These are phyloP conservation scores for Falco novaeseelandiae DNA, from an alignment of 2,797 vertebrate genomes.

Conservation along the genomic window DNA sequence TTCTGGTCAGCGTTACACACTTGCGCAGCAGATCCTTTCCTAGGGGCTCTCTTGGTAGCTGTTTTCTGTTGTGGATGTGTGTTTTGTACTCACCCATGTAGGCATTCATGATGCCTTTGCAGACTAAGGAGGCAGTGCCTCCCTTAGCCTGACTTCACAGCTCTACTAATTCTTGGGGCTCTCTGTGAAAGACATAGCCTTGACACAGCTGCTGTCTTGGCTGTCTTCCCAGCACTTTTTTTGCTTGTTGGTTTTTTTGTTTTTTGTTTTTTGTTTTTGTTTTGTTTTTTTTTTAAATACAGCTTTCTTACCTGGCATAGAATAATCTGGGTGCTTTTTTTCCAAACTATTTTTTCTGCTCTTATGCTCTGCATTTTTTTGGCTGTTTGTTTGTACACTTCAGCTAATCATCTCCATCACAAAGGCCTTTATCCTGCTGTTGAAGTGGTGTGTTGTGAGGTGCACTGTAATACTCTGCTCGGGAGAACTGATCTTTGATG, in stretches of 20 bases:
- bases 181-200: not conserved
- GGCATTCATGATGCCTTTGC: not conserved
- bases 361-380: not conserved
- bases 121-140: not conserved
- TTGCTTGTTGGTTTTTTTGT: too few relatives aligned
- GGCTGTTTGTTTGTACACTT: not conserved
- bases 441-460: not conserved
- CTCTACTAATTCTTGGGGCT: not conserved
- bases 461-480: not conserved
- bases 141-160: not conserved
- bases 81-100: fast-evolving
- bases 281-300: too few relatives aligned
- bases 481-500: not conserved
- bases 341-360: not conserved
- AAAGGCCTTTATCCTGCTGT: not conserved
- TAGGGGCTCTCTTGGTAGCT: not conserved
- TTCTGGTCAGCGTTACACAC: not conserved
- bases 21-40: not conserved
- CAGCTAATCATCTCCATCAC: not conserved
- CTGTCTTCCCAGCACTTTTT: not conserved
- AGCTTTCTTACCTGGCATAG: not conserved
- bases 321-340: not conserved
- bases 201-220: not conserved
- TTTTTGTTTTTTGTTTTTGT: too few relatives aligned
- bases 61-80: not conserved